Base-by-base conservation (phyloP, 2,888 invertebrate genomes). In the Cerceris ruficornis region DNA sequence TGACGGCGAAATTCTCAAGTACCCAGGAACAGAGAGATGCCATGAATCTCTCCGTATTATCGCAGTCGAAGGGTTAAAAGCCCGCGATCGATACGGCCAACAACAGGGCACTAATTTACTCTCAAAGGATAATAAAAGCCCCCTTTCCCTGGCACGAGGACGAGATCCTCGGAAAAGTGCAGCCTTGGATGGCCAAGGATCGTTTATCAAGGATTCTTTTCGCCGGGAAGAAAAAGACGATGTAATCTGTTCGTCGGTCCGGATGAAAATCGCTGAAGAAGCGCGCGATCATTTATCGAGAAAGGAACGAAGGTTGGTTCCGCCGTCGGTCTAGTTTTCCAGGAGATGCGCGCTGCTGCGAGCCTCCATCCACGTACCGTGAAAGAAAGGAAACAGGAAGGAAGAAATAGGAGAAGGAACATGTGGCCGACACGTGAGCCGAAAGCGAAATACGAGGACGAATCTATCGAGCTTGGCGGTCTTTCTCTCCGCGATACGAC, bases 231-330 rank as follows among this genome's bases (percentile, higher is more conserved):
- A 49, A 15, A 61, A 58, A 64, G 49, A 43, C 50, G 8, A 50
- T 52, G 46, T 13, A 57, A 64, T 68, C 69, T 74, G 84, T 66
- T 84, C 81, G 77, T 58, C 64, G 65, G 77, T 14, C 49, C 57
- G 84, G 75, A 81, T 77, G 82, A 84, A 84, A 84, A 82, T 84
- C 75, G 82, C 82, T 81, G 83, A 81, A 77, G 83, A 83, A 81
- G 84, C 82, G 70, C 54, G 62, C 75, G 77, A 81, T 83, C 84
- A 84, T 83, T 84, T 83, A 84, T 83, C 69, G 83, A 69, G 65
- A n/a, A 65, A 66, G 61, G 72, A 83, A 84, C 77, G 80, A 79
- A 80, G 74, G 77, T 4, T 28, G 28, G 28, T 28, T 28, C 28
- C 28, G 54, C 81, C 73, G 70, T 81, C 82, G 55, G 70, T 72